Base-by-base conservation (phyloP, 2,113 vertebrate genomes). In the Piliocolobus tephrosceles region DNA sequence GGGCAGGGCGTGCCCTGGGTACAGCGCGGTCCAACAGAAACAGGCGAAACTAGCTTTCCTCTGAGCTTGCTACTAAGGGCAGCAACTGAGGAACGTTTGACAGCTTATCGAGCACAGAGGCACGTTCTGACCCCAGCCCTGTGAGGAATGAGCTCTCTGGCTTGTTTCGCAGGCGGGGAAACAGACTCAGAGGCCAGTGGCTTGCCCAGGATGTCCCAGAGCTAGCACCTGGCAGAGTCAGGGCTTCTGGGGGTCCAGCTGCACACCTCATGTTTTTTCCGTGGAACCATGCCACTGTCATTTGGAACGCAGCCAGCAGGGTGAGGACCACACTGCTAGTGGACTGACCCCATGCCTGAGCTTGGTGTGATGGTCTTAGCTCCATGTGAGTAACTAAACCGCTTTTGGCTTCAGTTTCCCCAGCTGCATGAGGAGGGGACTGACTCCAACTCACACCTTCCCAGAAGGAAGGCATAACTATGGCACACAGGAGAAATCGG, bases 221-320 rank as follows among this genome's bases (percentile, higher is more conserved):
- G 16, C 23, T n/a, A 35, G 38, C n/a, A 61, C 6, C 50, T 35
- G 81, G 64, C 35, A 27, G 58, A 38, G 23, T 2, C 0, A 2
- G 88, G 14, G 40, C 45, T 83, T 52, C 66, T 38, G 61, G 55
- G 75, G 5, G 32, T 40, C 64, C 32, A 50, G 2, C 6, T 35
- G 72, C 30, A 50, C 47, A 79, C 16, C 30, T 32, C 2, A 4
- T 1, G 38, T 40, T 68, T 64, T 22, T n/a, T 1, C 11, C 0
- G 3, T 22, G 75, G 25, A 47, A 13, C 57, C 7, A 8, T 0
- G 61, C 12, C 8, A 0, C 58, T 12, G 4, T 32, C 40, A 5
- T 32, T 47, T 68, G 76, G 50, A 45, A 27, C 6, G 8, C 45
- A 61, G 75, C 45, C 3, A 9, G n/a, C 47, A 5, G 25, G 45